Percentiles rank a stretch among this genome's conserved stretches.
phyloP scores from a whole-genome alignment of 1,140 invertebrate genomes.

The Oncopodura yosiiana region DNA sequence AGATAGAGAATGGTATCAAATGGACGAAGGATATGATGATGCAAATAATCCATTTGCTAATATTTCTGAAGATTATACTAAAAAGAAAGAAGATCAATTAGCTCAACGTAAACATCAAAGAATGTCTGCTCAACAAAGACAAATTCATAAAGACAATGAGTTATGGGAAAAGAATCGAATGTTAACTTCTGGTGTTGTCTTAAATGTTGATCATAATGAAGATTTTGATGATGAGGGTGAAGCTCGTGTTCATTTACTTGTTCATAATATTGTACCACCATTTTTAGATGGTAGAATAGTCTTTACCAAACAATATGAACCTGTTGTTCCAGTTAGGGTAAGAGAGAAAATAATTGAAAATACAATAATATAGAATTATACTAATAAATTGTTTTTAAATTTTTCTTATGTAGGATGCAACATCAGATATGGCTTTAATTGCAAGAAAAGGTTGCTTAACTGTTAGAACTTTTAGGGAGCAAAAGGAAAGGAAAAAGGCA shows the following conservation, averaged over 20 bases:
- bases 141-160: constrained; percentile 68
- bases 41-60: constrained; percentile 85
- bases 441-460: constrained; percentile 88
- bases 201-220: constrained; percentile 77
- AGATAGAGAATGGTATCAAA: constrained; percentile 93
- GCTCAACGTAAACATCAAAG: constrained; percentile 82
- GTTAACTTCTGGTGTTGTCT: constrained; percentile 90
- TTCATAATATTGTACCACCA: constrained; percentile 97
- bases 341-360: too few species aligned
- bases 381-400: constrained; percentile 6
- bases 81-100: constrained; percentile 81
- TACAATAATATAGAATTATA: background rate
- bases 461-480: constrained; percentile 83
- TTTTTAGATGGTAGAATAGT: constrained; percentile 97
- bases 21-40: constrained; percentile 89
- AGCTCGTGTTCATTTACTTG: constrained; percentile 87
- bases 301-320: constrained; percentile 98
- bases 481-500: constrained; percentile 89
- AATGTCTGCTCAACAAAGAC: constrained; percentile 84
- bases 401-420: constrained; percentile 64
- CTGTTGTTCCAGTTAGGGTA: constrained; percentile 74
- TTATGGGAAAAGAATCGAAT: constrained; percentile 98
- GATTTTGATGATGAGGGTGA: constrained; percentile 87
- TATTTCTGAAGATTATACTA: constrained; percentile 79
- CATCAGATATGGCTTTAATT: constrained; percentile 94